Percentiles rank a stretch among this genome's conserved stretches.
Evolutionary conservation across 1,140 invertebrate species (phyloP).

Genomic region (Drosophila pseudoananassae): DNA sequence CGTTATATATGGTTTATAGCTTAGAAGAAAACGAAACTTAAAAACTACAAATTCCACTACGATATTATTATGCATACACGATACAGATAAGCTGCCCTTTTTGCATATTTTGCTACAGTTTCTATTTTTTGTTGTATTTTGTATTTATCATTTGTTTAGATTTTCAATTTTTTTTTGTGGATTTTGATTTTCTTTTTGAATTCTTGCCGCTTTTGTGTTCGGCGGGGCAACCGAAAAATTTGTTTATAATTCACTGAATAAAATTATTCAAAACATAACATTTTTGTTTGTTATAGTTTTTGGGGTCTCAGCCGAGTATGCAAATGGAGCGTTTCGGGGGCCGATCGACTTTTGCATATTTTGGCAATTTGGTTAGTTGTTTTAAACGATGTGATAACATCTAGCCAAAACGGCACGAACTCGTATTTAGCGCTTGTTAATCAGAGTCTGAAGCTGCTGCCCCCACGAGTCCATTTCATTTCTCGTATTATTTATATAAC

Average conservation of each 20-base stretch:
- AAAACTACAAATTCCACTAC: conserved; percentile 71
- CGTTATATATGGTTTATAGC: conserved; percentile 55
- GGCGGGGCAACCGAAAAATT: conserved; percentile 36
- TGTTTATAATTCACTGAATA: conserved; percentile 51
- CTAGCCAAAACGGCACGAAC: conserved; percentile 62
- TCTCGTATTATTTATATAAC: conserved; percentile 38
- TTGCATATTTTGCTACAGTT: conserved; percentile 74
- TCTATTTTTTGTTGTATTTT: conserved; percentile 25
- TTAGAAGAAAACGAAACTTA: conserved; percentile 65
- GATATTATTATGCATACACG: conserved; percentile 63
- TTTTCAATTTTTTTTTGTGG: conserved; percentile 19
- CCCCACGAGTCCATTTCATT: conserved; percentile 15
- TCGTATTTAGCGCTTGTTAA: conserved; percentile 63
- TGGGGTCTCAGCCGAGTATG: conserved; percentile 12
- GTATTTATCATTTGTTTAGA: conserved; percentile 37
- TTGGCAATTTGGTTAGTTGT: conserved; percentile 78
- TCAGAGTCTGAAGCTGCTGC: conserved; percentile 32
- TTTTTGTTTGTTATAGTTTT: conserved; percentile 44
- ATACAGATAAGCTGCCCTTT: conserved; percentile 49
- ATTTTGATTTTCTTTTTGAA: conserved; percentile 11
- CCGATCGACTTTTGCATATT: conserved; percentile 67
- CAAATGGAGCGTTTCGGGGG: conserved; percentile 26
- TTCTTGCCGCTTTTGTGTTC: conserved; percentile 31
- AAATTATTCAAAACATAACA: conserved; percentile 33
- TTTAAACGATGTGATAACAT: conserved; percentile 83